Conservation (phyloP, 2,797 vertebrate genomes). For the Microtus obscurus region DNA sequence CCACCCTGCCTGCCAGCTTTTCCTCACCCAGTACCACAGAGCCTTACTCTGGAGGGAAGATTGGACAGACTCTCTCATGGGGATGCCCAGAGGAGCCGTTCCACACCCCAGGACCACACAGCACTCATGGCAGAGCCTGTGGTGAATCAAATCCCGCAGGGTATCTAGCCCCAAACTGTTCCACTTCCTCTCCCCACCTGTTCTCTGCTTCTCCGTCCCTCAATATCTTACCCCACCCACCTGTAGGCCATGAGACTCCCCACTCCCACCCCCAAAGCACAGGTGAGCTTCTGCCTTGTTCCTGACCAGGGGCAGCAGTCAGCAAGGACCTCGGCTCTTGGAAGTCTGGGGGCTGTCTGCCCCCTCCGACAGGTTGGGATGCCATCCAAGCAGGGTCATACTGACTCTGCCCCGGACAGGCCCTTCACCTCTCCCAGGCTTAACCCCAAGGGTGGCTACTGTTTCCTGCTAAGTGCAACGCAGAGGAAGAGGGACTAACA, state of each 20-base stretch:
- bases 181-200: no score
- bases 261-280: neutral
- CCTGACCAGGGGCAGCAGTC: neutral
- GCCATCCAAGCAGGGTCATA: neutral
- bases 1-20: neutral
- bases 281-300: neutral
- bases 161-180: no score
- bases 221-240: neutral
- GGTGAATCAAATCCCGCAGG: no score
- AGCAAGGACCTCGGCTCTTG: neutral
- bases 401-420: rapidly evolving
- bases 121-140: neutral
- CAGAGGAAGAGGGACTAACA: rapidly evolving
- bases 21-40: neutral
- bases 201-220: neutral
- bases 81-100: neutral
- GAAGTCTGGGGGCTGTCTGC: no score
- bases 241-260: neutral
- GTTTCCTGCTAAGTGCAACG: neutral
- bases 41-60: neutral
- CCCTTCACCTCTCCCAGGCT: neutral
- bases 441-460: neutral
- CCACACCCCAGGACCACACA: neutral
- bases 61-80: rapidly evolving
- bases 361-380: neutral